Base-by-base conservation (phyloP, 2,113 vertebrate genomes). In the Falco punctatus region DNA sequence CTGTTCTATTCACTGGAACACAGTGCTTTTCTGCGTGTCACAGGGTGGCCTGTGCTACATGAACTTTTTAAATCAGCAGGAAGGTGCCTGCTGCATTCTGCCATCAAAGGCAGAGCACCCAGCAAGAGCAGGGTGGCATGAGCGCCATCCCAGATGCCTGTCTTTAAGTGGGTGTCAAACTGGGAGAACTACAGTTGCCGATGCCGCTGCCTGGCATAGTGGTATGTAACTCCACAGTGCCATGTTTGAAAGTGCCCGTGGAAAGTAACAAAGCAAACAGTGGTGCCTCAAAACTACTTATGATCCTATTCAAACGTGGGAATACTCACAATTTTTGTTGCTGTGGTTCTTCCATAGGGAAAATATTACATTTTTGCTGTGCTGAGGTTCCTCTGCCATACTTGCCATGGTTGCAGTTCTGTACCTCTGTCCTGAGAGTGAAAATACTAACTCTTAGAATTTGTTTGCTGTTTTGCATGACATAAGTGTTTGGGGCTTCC, bases 401-500 rank as follows among this genome's bases (percentile, higher is more conserved):
- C 52, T 67, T 46, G 15, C 64, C 19, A 0, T 18, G 46, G 19
- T 48, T 70, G 8, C n/a, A 9, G 24, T 81, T 81, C 35, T 26
- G 13, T 35, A 35, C 13, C 6, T 81, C 30, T 77, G n/a, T 26
- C 59, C 46, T 90, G 64, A 33, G 42, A 42, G 55, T 57, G 58
- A 70, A 80, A 81, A 46, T 8, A 30, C 12, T 17, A 59, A 51
- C n/a, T 69, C 26, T 81, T 48, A 24, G 2, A 33, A 26, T 6
- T 74, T 9, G 0, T 44, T 75, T 64, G 7, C 57, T n/a, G 7
- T n/a, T 75, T 86, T 64, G 5, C 11, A 21, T 59, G 24, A 28
- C 28, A 12, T 42, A 81, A 40, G 44, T 1, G 0, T 64, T 75
- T 71, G 4, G 1, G 0, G 1, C 46, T 82, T 40, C 20, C 6